Conservation (phyloP, 2,113 vertebrate genomes). For the Phasianus colchicus region DNA sequence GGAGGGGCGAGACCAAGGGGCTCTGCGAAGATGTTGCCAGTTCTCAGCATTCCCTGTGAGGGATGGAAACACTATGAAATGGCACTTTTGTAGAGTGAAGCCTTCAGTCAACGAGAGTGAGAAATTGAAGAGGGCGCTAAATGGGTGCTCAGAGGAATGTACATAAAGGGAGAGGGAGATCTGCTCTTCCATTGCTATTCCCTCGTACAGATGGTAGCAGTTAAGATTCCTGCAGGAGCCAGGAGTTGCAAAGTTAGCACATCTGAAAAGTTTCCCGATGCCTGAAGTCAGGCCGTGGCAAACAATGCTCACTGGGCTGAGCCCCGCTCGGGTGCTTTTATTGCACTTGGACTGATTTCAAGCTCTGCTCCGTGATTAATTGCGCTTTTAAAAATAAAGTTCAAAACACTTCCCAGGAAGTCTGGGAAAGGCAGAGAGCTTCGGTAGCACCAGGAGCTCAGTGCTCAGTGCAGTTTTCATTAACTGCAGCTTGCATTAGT, state of each 20-base stretch:
- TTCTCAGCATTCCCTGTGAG: neutral
- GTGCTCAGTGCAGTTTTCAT: neutral
- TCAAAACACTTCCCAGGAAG: slow-evolving; percentile 69
- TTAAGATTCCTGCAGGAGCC: slow-evolving; percentile 75
- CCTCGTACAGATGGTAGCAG: slow-evolving; percentile 60
- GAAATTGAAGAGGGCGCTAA: neutral
- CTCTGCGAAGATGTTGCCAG: neutral
- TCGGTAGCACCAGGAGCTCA: slow-evolving; percentile 6
- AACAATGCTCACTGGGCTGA: slow-evolving; percentile 41
- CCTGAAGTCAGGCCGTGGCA: slow-evolving; percentile 53
- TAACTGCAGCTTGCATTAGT: neutral
- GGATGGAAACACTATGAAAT: neutral
- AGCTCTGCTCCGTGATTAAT: slow-evolving; percentile 57
- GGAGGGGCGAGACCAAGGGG: neutral
- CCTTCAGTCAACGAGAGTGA: neutral
- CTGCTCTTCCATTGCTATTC: neutral
- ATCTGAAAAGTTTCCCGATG: slow-evolving; percentile 72
- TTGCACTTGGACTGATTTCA: slow-evolving; percentile 67
- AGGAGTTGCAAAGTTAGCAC: slow-evolving; percentile 66
- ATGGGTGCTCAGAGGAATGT: neutral
- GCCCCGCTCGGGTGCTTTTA: slow-evolving; percentile 56
- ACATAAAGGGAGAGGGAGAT: neutral
- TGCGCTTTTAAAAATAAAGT: slow-evolving; percentile 62
- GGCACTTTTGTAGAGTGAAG: neutral
- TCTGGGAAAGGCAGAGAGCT: slow-evolving; percentile 1